These are phyloP conservation scores for Scaptomyza pallida DNA, from an alignment of 1,140 invertebrate species.

Conservation along the genomic window DNA sequence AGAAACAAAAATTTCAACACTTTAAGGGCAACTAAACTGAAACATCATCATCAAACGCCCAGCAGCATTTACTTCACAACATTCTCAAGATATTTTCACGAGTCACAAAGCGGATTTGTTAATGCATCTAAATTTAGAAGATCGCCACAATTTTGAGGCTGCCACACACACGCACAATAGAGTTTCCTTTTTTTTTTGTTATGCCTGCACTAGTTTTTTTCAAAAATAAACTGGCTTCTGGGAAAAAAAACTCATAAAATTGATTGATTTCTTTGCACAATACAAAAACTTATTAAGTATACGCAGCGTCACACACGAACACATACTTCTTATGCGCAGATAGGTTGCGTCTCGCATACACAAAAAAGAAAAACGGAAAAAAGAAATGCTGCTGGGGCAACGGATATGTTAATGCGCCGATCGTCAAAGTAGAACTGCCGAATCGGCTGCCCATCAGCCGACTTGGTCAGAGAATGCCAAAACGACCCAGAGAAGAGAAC, in stretches of 20 bases:
- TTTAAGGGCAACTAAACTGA: conserved; percentile 64
- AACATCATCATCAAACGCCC: conserved; percentile 51
- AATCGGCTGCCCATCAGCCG: conserved; percentile 28
- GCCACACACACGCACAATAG: conserved; percentile 18
- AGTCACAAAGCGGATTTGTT: conserved; percentile 55
- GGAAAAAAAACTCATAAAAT: conserved; percentile 28
- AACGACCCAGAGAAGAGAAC: conserved; percentile 1
- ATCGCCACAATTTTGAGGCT: conserved; percentile 35
- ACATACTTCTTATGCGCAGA: conserved; percentile 29
- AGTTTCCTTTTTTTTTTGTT: conserved; percentile 40
- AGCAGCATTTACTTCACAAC: conserved; percentile 31
- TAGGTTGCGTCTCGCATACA: neutral
- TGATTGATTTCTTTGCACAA: conserved; percentile 63
- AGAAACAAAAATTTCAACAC: conserved; percentile 52
- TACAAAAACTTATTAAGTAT: conserved; percentile 62
- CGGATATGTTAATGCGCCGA: conserved; percentile 82
- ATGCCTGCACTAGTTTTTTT: conserved; percentile 29
- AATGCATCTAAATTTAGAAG: conserved; percentile 68
- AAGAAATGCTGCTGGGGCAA: conserved; percentile 68
- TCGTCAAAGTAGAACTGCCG: conserved; percentile 78
- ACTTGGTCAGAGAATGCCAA: conserved; percentile 23
- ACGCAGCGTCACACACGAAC: conserved; percentile 41
- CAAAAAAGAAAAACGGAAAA: neutral
- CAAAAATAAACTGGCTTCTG: conserved; percentile 2
- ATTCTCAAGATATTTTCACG: conserved; percentile 36